phyloP scores from a whole-genome alignment of 1,140 invertebrate genomes.

The Euschistus heros region DNA sequence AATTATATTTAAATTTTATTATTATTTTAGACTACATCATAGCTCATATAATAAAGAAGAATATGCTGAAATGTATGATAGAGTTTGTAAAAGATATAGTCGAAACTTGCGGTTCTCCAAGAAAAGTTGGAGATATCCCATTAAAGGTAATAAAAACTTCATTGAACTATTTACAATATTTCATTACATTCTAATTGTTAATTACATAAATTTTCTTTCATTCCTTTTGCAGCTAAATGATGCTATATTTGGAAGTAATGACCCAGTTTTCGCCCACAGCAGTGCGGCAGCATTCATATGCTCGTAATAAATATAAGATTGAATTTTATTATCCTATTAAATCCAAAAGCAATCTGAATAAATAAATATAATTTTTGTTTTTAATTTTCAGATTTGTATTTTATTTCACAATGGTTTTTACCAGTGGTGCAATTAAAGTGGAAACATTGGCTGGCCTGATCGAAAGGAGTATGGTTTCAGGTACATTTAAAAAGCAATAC shows the following conservation, averaged over 20 bases:
- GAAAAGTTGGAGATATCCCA: constrained; percentile 16
- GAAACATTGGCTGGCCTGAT: constrained; percentile 29
- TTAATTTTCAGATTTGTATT: constrained; percentile 30
- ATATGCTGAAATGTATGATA: constrained; percentile 16
- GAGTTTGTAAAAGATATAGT: constrained; percentile 17
- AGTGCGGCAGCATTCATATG: constrained; percentile 24
- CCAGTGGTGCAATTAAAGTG: constrained; percentile 29
- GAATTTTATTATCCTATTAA: neutral
- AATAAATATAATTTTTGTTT: constrained; percentile 11
- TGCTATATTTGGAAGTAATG: constrained; percentile 22
- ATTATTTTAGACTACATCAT: constrained; percentile 22
- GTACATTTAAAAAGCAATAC: constrained; percentile 33
- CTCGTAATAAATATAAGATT: constrained; percentile 20
- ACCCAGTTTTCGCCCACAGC: constrained; percentile 16
- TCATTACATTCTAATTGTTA: neutral
- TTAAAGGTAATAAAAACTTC: constrained; percentile 13
- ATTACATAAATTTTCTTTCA: neutral
- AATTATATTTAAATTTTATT: neutral
- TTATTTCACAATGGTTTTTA: constrained; percentile 30
- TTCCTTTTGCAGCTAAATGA: constrained; percentile 23
- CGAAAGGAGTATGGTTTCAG: constrained; percentile 29
- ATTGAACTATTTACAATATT: neutral
- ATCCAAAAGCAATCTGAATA: neutral
- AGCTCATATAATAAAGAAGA: constrained; percentile 3
- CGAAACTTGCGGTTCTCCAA: constrained; percentile 15